Conservation (phyloP, 2,888 invertebrate species). For the Conus canariensis region DNA sequence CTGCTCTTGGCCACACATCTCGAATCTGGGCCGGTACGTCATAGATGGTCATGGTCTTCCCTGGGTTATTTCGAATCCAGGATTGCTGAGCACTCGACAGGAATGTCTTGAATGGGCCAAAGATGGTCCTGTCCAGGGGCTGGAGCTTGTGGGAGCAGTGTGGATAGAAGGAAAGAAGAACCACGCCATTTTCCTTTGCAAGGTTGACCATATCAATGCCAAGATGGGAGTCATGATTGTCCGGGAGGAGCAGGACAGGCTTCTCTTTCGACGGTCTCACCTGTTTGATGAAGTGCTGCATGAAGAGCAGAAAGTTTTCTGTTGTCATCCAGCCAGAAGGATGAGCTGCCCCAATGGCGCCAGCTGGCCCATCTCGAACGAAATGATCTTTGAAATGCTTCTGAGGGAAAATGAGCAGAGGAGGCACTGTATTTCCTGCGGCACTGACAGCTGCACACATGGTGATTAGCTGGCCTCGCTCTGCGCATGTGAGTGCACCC, state of each 20-base stretch:
- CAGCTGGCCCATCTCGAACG: constrained; percentile 35
- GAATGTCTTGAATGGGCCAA: constrained; percentile 44
- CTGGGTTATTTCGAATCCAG: constrained; percentile 31
- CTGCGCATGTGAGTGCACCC: too few relatives aligned
- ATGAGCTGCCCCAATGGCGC: constrained; percentile 30
- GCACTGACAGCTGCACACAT: too few relatives aligned
- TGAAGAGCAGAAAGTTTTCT: constrained; percentile 34
- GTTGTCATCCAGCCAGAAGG: constrained; percentile 51
- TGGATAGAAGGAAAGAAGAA: constrained; percentile 46
- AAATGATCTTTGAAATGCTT: constrained; percentile 37
- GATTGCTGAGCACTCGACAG: background rate
- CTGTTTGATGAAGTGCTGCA: constrained; percentile 44
- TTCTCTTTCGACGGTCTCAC: background rate
- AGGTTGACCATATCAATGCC: background rate
- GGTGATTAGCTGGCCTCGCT: too few relatives aligned
- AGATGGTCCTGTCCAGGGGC: constrained; percentile 47
- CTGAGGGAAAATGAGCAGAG: constrained; percentile 45
- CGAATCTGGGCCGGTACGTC: constrained; percentile 24
- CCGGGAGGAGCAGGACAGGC: constrained; percentile 19
- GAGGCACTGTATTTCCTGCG: constrained; percentile 42
- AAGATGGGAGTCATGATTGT: constrained; percentile 36
- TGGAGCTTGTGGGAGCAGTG: constrained; percentile 45
- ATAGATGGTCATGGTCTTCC: constrained; percentile 42
- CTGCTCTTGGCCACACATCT: constrained; percentile 38
- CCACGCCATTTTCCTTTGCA: constrained; percentile 32